Conservation (phyloP, 2,888 invertebrate species). For the Liopterus haemorrhoidalis region DNA sequence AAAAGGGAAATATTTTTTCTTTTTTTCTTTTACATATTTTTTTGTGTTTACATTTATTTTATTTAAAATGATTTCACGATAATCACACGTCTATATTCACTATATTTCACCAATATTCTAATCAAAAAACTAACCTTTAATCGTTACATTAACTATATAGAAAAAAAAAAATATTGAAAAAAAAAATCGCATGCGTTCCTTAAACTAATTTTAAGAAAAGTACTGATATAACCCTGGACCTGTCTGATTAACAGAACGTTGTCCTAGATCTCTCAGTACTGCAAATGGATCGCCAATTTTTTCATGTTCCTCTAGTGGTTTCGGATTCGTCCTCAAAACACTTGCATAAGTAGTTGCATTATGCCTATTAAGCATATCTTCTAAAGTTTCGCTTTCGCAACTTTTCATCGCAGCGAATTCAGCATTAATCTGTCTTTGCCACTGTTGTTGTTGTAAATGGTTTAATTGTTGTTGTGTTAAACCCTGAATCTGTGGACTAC, state of each 20-base stretch:
- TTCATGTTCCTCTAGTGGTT: constrained; percentile 38
- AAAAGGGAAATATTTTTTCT: not conserved
- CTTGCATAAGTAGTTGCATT: constrained; percentile 42
- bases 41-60: constrained; percentile 18
- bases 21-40: constrained; percentile 20
- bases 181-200: not conserved
- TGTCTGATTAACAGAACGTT: constrained; percentile 40
- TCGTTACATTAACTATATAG: constrained; percentile 14
- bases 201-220: constrained; percentile 45
- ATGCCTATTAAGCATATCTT: constrained; percentile 37
- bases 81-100: constrained; percentile 22
- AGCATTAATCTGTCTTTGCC: constrained; percentile 40
- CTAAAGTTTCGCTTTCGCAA: constrained; percentile 33
- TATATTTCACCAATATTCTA: constrained; percentile 22
- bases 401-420: constrained; percentile 41
- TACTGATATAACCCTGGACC: constrained; percentile 51
- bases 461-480: constrained; percentile 17
- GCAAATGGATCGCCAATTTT: constrained; percentile 32
- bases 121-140: constrained; percentile 17
- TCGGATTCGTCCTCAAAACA: constrained; percentile 34
- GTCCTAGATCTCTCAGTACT: constrained; percentile 48
- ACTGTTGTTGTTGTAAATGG: constrained; percentile 30
- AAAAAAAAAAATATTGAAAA: constrained; percentile 10
- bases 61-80: constrained; percentile 19
- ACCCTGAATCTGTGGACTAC: constrained; percentile 13